These are phyloP conservation scores for Bellardia bayeri DNA, from an alignment of 2,888 invertebrate genomes.

Conservation along the genomic window DNA sequence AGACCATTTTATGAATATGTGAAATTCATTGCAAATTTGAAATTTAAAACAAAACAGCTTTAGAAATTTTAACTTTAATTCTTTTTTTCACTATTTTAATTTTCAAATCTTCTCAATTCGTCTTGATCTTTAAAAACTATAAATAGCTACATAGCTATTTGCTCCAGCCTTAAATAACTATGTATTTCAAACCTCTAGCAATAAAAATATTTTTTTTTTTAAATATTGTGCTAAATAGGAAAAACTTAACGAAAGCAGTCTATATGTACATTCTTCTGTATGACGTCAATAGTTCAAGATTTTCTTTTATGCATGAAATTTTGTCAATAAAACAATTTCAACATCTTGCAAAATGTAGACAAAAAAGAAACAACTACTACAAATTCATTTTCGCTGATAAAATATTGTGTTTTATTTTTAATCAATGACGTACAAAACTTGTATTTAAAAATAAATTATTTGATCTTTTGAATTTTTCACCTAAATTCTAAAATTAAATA, in stretches of 20 bases:
- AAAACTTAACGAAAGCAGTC: not conserved
- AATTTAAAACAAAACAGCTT: too few relatives aligned
- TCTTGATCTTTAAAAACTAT: too few relatives aligned
- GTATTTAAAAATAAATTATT: constrained; percentile 54
- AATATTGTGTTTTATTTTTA: constrained; percentile 57
- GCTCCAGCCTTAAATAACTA: too few relatives aligned
- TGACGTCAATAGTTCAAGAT: constrained; percentile 44
- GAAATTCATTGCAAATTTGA: too few relatives aligned
- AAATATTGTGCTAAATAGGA: not conserved
- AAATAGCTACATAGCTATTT: too few relatives aligned
- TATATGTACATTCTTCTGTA: not conserved
- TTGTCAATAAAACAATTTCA: constrained; percentile 39
- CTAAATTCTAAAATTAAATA: constrained; percentile 63
- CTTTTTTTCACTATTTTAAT: too few relatives aligned
- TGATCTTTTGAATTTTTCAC: constrained; percentile 52
- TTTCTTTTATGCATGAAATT: constrained; percentile 36
- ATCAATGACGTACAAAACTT: constrained; percentile 54
- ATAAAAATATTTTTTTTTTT: not conserved
- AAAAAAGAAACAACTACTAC: constrained; percentile 21
- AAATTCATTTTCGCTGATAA: constrained; percentile 36
- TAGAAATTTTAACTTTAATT: too few relatives aligned
- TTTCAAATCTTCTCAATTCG: too few relatives aligned
- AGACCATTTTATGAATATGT: too few relatives aligned
- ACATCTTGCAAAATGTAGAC: constrained; percentile 19
- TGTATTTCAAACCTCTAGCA: too few relatives aligned